These are phyloP conservation scores for Sebastolobus altivelis DNA, from an alignment of 2,797 vertebrate genomes.

Conservation along the genomic window DNA sequence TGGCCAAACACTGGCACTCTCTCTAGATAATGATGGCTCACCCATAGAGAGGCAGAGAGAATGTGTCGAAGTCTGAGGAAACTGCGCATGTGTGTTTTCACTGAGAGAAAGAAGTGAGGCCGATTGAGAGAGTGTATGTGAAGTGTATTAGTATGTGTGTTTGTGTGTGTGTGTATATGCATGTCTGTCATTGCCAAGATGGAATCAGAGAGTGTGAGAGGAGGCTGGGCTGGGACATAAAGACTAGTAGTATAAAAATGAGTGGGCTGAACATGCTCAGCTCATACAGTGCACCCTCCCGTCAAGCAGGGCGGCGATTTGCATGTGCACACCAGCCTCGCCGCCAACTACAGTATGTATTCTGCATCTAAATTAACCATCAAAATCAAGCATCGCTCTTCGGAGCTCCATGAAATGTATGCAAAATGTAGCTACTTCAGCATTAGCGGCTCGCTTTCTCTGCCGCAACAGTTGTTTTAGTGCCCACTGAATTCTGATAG, in stretches of 20 bases:
- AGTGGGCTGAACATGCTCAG: slow-evolving; percentile 82
- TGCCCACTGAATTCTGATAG: slow-evolving; percentile 55
- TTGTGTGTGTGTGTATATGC: slow-evolving; percentile 42
- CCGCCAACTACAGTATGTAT: slow-evolving; percentile 67
- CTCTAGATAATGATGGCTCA: slow-evolving; percentile 82
- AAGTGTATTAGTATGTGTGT: slow-evolving; percentile 50
- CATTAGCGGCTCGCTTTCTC: slow-evolving; percentile 55
- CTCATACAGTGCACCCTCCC: slow-evolving; percentile 79
- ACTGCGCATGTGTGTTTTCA: slow-evolving; percentile 74
- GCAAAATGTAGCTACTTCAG: slow-evolving; percentile 82
- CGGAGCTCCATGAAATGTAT: slow-evolving; percentile 82
- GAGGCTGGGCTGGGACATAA: slow-evolving; percentile 81
- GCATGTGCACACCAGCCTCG: slow-evolving; percentile 79
- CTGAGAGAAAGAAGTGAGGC: slow-evolving; percentile 65
- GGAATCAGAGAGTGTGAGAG: slow-evolving; percentile 79
- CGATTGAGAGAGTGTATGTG: slow-evolving; percentile 60
- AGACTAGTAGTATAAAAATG: slow-evolving; percentile 82
- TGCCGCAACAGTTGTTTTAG: slow-evolving; percentile 67
- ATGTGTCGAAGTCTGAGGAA: slow-evolving; percentile 77
- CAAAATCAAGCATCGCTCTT: slow-evolving; percentile 77
- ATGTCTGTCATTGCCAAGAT: slow-evolving; percentile 79
- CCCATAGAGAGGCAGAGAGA: slow-evolving; percentile 74
- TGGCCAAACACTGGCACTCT: slow-evolving; percentile 83
- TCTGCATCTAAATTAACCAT: slow-evolving; percentile 83
- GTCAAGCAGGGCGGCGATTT: slow-evolving; percentile 81